Evolutionary conservation across 2,888 invertebrate genomes (phyloP).

Genomic region (Heliconius ethilla): DNA sequence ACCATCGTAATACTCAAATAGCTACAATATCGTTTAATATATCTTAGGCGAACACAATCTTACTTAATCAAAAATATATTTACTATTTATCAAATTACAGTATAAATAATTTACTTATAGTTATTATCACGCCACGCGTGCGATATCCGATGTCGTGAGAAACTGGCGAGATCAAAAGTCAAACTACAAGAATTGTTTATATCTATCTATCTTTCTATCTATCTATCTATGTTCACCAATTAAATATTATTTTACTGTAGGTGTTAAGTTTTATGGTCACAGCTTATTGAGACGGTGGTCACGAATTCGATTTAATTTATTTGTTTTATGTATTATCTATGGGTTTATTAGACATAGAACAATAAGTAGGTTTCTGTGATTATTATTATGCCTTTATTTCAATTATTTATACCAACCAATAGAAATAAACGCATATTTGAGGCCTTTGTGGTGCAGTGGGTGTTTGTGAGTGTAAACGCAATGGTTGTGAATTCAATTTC

Average conservation of each 20-base stretch:
- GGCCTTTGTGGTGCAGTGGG: neutral
- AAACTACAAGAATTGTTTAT: conserved; percentile 8
- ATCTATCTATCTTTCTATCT: neutral
- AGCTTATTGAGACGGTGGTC: conserved; percentile 3
- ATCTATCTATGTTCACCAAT: neutral
- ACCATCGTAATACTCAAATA: neutral
- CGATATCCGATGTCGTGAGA: conserved; percentile 53
- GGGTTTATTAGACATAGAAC: neutral
- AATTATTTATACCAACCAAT: neutral
- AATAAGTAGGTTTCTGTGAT: neutral
- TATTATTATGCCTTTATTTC: neutral
- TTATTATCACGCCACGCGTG: conserved; percentile 47
- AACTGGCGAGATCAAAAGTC: conserved; percentile 32
- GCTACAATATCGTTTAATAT: neutral
- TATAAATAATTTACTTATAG: neutral
- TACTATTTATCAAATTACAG: conserved; percentile 9
- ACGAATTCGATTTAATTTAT: conserved; percentile 1
- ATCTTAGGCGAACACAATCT: neutral
- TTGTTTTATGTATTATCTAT: neutral
- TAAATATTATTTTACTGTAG: conserved; percentile 5
- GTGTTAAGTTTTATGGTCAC: conserved; percentile 15
- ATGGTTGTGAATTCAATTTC: neutral
- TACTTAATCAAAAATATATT: conserved; percentile 8
- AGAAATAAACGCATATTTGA: neutral
- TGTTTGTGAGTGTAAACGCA: neutral